Evolutionary conservation across 2,797 vertebrate genomes (phyloP).

Genomic region (Macroramphosus scolopax): DNA sequence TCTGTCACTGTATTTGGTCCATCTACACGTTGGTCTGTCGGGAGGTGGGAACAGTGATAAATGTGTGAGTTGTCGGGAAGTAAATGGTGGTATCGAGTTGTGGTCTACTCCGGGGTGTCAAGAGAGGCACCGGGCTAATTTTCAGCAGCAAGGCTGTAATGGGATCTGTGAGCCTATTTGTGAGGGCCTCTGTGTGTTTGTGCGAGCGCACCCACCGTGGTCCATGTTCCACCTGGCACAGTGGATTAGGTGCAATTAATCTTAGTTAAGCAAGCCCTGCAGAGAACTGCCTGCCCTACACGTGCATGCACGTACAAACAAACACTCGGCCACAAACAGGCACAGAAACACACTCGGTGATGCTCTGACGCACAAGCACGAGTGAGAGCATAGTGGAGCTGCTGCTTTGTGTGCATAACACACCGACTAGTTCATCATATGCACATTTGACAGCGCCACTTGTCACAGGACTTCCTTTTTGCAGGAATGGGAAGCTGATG

Average conservation of each 20-base stretch:
- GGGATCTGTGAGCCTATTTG: conserved; percentile 60
- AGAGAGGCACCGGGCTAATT: conserved; percentile 68
- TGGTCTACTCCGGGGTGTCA: conserved; percentile 59
- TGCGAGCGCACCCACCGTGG: conserved; percentile 28
- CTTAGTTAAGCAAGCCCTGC: conserved; percentile 77
- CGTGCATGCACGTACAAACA: conserved; percentile 23
- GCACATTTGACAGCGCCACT: conserved; percentile 51
- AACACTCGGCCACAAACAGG: conserved; percentile 10
- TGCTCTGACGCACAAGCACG: conserved; percentile 14
- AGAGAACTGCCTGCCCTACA: conserved; percentile 48
- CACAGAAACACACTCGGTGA: conserved; percentile 27
- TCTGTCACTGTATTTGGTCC: conserved; percentile 41
- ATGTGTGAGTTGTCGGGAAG: conserved; percentile 63
- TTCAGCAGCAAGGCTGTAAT: conserved; percentile 62
- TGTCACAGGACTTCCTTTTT: conserved; percentile 55
- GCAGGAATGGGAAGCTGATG: conserved; percentile 25
- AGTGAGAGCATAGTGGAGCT: conserved; percentile 26
- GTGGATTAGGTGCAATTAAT: conserved; percentile 81
- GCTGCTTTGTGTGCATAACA: conserved; percentile 48
- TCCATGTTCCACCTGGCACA: conserved; percentile 75
- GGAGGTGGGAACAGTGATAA: conserved; percentile 60
- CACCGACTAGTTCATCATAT: conserved; percentile 53
- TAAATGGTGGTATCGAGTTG: conserved; percentile 72
- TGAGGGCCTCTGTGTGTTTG: conserved; percentile 50
- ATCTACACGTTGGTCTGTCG: conserved; percentile 36